Conservation (phyloP, 2,888 invertebrate genomes). For the Ryuthela nishihirai region DNA sequence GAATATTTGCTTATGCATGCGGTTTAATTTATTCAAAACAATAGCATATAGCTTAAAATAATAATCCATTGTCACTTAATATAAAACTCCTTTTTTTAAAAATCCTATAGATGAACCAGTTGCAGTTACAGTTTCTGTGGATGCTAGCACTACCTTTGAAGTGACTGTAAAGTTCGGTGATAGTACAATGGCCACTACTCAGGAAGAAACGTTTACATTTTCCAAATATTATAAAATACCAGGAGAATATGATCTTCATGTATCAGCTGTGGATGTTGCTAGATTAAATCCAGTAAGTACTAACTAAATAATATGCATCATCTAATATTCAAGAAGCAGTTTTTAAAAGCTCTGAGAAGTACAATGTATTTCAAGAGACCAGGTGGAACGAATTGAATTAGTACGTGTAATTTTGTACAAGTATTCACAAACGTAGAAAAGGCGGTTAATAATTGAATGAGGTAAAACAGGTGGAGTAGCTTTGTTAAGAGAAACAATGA, state of each 20-base stretch:
- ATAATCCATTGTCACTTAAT: too few species aligned
- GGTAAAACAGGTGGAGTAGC: too few species aligned
- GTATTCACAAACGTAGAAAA: too few species aligned
- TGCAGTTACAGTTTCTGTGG: slow-evolving; percentile 1
- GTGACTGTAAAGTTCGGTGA: slow-evolving; percentile 17
- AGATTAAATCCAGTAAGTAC: slow-evolving; percentile 8
- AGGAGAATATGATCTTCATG: slow-evolving; percentile 14
- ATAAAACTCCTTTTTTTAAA: too few species aligned
- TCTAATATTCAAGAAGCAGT: too few species aligned
- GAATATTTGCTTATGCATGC: not conserved
- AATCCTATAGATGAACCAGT: slow-evolving; percentile 14
- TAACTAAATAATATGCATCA: too few species aligned
- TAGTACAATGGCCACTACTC: not conserved
- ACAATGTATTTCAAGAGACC: too few species aligned
- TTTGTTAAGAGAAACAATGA: too few species aligned
- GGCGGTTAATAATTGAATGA: too few species aligned
- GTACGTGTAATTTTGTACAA: too few species aligned
- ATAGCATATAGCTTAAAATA: not conserved
- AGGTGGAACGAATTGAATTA: too few species aligned
- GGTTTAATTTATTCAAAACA: not conserved
- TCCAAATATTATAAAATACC: slow-evolving; percentile 12
- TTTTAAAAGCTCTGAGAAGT: too few species aligned
- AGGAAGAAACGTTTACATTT: slow-evolving; percentile 1
- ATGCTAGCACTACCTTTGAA: slow-evolving; percentile 6
- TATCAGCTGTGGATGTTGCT: slow-evolving; percentile 5